Percentiles rank a stretch among this genome's conserved stretches.
Evolutionary conservation across 2,888 invertebrate species (phyloP).

Genomic region (Lacanobia oleracea): DNA sequence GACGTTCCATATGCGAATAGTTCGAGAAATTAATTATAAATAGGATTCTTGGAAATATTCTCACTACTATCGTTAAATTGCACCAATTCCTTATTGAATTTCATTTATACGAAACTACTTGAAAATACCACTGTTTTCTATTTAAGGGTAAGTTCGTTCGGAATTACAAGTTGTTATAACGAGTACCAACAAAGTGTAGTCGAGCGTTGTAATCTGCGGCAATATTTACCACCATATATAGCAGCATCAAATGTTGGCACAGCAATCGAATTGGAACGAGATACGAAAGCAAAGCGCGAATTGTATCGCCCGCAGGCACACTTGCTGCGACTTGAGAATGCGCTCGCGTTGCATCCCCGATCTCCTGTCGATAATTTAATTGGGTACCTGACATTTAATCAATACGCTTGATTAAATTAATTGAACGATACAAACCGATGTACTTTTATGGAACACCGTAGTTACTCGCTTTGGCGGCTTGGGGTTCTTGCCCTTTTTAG

Average conservation of each 20-base stretch:
- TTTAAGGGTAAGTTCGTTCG: slow-evolving; percentile 52
- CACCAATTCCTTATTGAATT: slow-evolving; percentile 54
- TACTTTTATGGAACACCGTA: slow-evolving; percentile 81
- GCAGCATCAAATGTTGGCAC: slow-evolving; percentile 73
- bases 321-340: slow-evolving; percentile 69
- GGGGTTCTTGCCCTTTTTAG: slow-evolving; percentile 65
- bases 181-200: slow-evolving; percentile 61
- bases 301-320: slow-evolving; percentile 75
- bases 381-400: slow-evolving; percentile 88
- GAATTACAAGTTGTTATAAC: slow-evolving; percentile 64
- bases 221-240: slow-evolving; percentile 75
- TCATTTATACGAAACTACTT: slow-evolving; percentile 47
- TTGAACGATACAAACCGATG: slow-evolving; percentile 83
- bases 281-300: slow-evolving; percentile 78
- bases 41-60: slow-evolving; percentile 29
- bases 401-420: slow-evolving; percentile 88
- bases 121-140: slow-evolving; percentile 48
- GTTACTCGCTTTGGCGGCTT: slow-evolving; percentile 71
- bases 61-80: slow-evolving; percentile 35
- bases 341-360: slow-evolving; percentile 74
- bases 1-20: slow-evolving; percentile 39
- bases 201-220: slow-evolving; percentile 67
- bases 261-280: slow-evolving; percentile 79
- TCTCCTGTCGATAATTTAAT: slow-evolving; percentile 85
- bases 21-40: slow-evolving; percentile 45